Evolutionary conservation across 2,113 vertebrate genomes (phyloP).

Genomic region (Ailuropoda melanoleuca): DNA sequence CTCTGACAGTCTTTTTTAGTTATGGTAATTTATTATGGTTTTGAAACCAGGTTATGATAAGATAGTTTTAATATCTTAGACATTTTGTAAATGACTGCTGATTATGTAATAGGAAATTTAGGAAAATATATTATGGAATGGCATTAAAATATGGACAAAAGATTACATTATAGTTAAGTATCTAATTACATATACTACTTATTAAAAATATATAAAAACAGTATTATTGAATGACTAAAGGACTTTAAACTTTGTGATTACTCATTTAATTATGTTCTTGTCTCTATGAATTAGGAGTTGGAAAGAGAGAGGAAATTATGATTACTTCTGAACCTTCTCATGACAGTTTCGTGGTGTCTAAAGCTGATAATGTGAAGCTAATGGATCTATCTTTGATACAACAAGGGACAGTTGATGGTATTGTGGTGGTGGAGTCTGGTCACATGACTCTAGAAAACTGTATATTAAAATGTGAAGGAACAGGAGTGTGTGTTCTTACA

Average conservation of each 20-base stretch:
- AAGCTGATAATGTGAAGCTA: conserved; percentile 77
- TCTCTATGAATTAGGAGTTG: conserved; percentile 69
- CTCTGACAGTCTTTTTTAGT: neutral
- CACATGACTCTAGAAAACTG: conserved; percentile 82
- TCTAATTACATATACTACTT: neutral
- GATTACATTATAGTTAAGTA: neutral
- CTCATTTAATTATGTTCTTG: conserved; percentile 48
- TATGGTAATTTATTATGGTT: neutral
- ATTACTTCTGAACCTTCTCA: conserved; percentile 74
- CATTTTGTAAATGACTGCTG: conserved; percentile 9
- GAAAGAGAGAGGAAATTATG: conserved; percentile 78
- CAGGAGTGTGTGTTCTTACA: conserved; percentile 79
- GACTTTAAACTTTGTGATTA: neutral
- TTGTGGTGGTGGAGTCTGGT: conserved; percentile 81
- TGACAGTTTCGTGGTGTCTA: conserved; percentile 80
- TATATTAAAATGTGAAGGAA: conserved; percentile 81
- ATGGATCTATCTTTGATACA: conserved; percentile 76
- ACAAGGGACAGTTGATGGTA: conserved; percentile 77
- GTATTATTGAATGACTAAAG: conserved; percentile 23
- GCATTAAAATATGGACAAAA: neutral
- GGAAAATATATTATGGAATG: neutral
- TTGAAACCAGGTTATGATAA: neutral
- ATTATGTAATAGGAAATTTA: neutral
- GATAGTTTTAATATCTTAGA: neutral
- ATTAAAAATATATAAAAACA: conserved; percentile 2